Base-by-base conservation (phyloP, 1,140 invertebrate genomes). In the Drosophila takahashii region DNA sequence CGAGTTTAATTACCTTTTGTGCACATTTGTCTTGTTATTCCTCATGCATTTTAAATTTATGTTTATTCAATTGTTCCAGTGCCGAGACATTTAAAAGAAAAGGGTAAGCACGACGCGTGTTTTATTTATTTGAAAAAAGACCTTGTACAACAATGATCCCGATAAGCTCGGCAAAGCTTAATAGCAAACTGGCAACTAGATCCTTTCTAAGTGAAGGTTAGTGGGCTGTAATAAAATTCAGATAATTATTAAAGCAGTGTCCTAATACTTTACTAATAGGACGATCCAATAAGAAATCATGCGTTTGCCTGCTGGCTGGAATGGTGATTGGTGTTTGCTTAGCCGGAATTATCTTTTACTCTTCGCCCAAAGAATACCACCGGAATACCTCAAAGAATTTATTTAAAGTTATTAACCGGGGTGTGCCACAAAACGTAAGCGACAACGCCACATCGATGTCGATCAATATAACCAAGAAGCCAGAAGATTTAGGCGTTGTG, bases 261-360 rank as follows among this genome's bases (percentile, higher is more conserved):
- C 11, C 4, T 1, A n/a, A 32, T 50, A 2, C 41, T 39, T 22
- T 18, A 15, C 6, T 22, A 4, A 36, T 27, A 67, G 64, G 45
- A 13, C 4, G 29, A 9, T 65, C 39, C 7, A 10, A 3, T 15
- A 64, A 16, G 7, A 67, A 8, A 36, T 27, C 6, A 18, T 65
- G 45, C 8, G 5, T 51, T 4, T 51, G 15, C 4, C 29, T 67
- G 0, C 34, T 50, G 1, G 3, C 44, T 0, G 64, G 64, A n/a
- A n/a, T 67, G 4, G 37, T 36, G 9, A 0, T 67, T 0, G 64
- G 64, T n/a, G 32, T 67, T 13, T 65, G 36, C 29, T 10, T 67
- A 26, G 64, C 64, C 5, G 64, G 59, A 44, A 34, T 67, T 11
- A n/a, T 67, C 11, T 65, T 65, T 42, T 64, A 67, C 29, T 26